Evolutionary conservation across 2,797 vertebrate species (phyloP), one percentile per base, ranked within the genome.

Genomic region (Euthynnus affinis): DNA sequence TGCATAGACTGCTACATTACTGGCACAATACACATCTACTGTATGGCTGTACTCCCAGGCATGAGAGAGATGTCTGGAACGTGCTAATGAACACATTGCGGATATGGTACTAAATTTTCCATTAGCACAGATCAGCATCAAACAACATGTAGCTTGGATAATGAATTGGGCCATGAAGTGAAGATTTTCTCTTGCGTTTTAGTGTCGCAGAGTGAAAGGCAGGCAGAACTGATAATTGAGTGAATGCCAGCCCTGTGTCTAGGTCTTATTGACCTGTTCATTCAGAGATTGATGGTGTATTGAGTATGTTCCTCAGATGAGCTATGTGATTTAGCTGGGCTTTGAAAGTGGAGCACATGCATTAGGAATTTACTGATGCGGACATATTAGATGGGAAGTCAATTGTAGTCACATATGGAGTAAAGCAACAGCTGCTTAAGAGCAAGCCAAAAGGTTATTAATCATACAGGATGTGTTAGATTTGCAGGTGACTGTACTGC

Each of bases 111-210:
- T 32, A 46, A 70, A 82, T 37, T 82, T 85, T 80, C 52, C 69
- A 87, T 90, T 75, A 78, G 71, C 25, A 53, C 20, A 64, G 62
- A 82, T 77, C 52, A 70, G 64, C 71, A 58, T 77, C 57, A 76
- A 51, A 60, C 58, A 40, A 61, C 10, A 20, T 52, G 13, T 57
- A 63, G 48, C 51, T 42, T 29, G 6, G 18, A 52, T 78, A 78
- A 80, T 79, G 42, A 84, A 78, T 76, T 44, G 76, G 56, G 44
- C 61, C 53, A 60, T 63, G 55, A 76, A 69, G 40, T 67, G 25
- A 57, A 22, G 7, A 46, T 48, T 52, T 74, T 62, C 20, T 53
- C 1, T 6, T 55, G 64, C 60, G 46, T 74, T 79, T 79, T 51
- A 20, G 68, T 78, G 44, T 81, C 64, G 20, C 68, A 65, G 44